Evolutionary conservation across 2,797 vertebrate species (phyloP), one percentile per base, ranked within the genome.

Genomic region (Gallinago solitaria): DNA sequence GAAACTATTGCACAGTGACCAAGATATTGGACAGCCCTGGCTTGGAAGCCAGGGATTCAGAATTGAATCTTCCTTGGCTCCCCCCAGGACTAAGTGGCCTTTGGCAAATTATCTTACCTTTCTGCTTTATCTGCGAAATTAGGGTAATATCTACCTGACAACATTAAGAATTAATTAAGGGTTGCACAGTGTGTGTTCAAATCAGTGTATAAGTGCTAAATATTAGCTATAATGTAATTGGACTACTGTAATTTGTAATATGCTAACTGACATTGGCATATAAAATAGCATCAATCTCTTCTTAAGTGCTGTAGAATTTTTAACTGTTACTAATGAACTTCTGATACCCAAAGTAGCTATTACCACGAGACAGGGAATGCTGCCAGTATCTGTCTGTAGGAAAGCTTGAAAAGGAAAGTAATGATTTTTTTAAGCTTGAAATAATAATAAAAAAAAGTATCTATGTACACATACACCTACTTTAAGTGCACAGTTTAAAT

Each of bases 261-360:
- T 60, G 59, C 54, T 88, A 65, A 63, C 67, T 89, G 63, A 65
- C 74, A 71, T 35, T 90, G 60, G 48, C 83, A 84, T 95, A 83
- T 87, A 41, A 95, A 95, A 65, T 39, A 90, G 60, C 74, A 92
- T 90, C 85, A 87, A 87, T 23, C 67, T 83, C 79, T 90, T 90
- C 80, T 91, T 64, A 83, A 90, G 93, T 64, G 77, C 87, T 93
- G 74, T 83, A 91, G 81, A 82, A 90, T 87, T 70, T 95, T 79
- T 95, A 94, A 95, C 94, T 70, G 41, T 93, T 95, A 48, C 60
- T 93, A 93, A 96, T 89, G 88, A 93, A 94, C 57, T 95, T 91
- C 51, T 82, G 83, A 83, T 89, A 51, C 43, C 92, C 64, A 48
- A 85, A 90, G 68, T 64, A 89, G 83, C 25, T 96, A 67, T 86